Percentiles rank a stretch among this genome's conserved stretches.
Evolutionary conservation across 2,888 invertebrate genomes (phyloP).

Genomic region (Tortricodes alternella): DNA sequence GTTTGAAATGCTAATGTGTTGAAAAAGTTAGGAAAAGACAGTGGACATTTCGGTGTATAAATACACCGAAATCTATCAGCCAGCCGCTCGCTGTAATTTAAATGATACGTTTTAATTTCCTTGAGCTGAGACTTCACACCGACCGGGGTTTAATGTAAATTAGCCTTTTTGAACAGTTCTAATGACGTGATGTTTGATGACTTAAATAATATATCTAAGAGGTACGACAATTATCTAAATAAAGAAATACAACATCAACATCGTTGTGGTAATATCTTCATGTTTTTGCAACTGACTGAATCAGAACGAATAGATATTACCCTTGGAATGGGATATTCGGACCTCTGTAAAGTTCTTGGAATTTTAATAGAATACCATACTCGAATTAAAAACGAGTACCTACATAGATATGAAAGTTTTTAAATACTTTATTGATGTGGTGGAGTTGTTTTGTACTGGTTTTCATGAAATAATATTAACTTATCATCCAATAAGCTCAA

Average conservation of each 20-base stretch:
- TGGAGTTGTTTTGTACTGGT: too few relatives aligned
- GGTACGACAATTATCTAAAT: neutral
- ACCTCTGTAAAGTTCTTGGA: too few relatives aligned
- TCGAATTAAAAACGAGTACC: too few relatives aligned
- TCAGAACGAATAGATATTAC: too few relatives aligned
- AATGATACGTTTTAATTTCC: slow-evolving; percentile 14
- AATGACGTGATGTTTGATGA: slow-evolving; percentile 12
- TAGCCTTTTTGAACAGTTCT: neutral
- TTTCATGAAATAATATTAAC: too few relatives aligned
- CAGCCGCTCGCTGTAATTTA: slow-evolving; percentile 4
- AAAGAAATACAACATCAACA: neutral
- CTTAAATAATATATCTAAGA: slow-evolving; percentile 3
- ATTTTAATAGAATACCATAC: too few relatives aligned
- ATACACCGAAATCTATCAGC: slow-evolving; percentile 21
- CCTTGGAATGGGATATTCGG: too few relatives aligned
- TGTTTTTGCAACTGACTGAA: too few relatives aligned
- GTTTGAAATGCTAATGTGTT: slow-evolving; percentile 49
- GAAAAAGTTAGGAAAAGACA: slow-evolving; percentile 39
- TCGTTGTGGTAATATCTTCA: too few relatives aligned
- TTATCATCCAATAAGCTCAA: too few relatives aligned
- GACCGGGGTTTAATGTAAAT: slow-evolving; percentile 10
- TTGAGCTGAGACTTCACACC: neutral
- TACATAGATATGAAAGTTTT: too few relatives aligned
- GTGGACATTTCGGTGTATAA: slow-evolving; percentile 6
- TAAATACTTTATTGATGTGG: too few relatives aligned